Evolutionary conservation across 2,113 vertebrate species (phyloP).

Genomic region (Saccopteryx leptura): DNA sequence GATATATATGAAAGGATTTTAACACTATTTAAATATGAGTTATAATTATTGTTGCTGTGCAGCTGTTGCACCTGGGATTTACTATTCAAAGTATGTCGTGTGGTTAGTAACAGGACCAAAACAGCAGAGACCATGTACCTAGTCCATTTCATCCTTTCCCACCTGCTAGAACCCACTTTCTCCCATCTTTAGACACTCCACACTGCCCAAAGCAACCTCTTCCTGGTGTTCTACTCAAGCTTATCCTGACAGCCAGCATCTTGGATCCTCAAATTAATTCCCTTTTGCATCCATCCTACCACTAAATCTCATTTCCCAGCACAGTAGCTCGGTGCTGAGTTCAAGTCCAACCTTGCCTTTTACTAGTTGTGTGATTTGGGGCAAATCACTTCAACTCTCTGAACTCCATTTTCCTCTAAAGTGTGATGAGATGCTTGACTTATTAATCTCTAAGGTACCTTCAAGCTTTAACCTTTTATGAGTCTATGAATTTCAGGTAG

Average conservation of each 20-base stretch:
- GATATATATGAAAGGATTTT: not conserved
- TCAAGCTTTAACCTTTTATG: constrained; percentile 43
- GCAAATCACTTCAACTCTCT: constrained; percentile 46
- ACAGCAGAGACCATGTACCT: not conserved
- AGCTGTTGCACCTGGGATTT: not conserved
- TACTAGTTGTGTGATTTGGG: constrained; percentile 22
- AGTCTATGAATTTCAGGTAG: constrained; percentile 48
- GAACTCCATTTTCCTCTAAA: not conserved
- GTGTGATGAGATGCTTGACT: constrained; percentile 39
- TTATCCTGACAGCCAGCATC: not conserved
- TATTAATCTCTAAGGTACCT: constrained; percentile 52
- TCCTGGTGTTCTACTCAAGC: not conserved
- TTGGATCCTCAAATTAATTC: not conserved
- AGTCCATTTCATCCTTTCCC: not conserved
- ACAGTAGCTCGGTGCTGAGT: not conserved
- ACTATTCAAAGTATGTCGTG: not conserved
- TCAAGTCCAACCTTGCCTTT: not conserved
- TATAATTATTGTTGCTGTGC: not conserved
- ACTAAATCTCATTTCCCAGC: not conserved
- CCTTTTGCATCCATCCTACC: not conserved
- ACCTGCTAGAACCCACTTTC: not conserved
- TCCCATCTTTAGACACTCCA: not conserved
- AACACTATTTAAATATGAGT: not conserved
- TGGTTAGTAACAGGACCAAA: not conserved
- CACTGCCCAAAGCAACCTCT: not conserved